A percentile compares a stretch with the other conserved stretches of the same genome.
phyloP scores from a whole-genome alignment of 2,797 vertebrate species.

The Mus spretus region DNA sequence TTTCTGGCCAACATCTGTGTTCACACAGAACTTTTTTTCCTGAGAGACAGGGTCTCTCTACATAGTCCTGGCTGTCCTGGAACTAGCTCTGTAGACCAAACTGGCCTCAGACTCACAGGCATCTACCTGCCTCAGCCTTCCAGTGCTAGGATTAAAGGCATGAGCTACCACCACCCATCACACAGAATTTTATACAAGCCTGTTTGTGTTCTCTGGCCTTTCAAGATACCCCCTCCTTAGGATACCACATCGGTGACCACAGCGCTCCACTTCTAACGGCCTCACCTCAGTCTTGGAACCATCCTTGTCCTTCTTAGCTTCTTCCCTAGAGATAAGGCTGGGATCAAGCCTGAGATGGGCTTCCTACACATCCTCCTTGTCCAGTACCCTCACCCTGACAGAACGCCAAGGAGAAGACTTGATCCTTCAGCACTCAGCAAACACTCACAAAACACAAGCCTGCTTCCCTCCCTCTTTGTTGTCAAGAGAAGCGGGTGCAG shows the following conservation, averaged over 20 bases:
- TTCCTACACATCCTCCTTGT: neutral
- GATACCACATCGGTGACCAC: fast-evolving
- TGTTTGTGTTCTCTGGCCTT: neutral
- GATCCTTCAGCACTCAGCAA: fast-evolving
- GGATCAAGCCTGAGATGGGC: neutral
- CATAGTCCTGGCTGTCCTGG: neutral
- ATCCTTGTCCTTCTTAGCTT: neutral
- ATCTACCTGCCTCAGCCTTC: neutral
- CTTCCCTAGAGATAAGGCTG: neutral
- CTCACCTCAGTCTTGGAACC: neutral
- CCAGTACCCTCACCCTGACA: no score
- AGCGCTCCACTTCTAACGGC: neutral
- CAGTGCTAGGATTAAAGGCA: neutral
- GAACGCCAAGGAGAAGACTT: no score
- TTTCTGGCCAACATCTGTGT: neutral
- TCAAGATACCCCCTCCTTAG: neutral
- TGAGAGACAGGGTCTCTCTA: neutral
- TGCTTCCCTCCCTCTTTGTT: neutral
- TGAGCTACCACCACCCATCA: neutral
- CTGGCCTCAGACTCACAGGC: neutral
- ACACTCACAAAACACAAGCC: neutral
- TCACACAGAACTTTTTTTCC: neutral
- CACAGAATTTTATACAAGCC: neutral
- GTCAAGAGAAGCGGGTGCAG: neutral
- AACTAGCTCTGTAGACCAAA: neutral